Percentiles rank a stretch among this genome's conserved stretches.
phyloP scores from a whole-genome alignment of 2,113 vertebrate species.

The Vidua macroura region DNA sequence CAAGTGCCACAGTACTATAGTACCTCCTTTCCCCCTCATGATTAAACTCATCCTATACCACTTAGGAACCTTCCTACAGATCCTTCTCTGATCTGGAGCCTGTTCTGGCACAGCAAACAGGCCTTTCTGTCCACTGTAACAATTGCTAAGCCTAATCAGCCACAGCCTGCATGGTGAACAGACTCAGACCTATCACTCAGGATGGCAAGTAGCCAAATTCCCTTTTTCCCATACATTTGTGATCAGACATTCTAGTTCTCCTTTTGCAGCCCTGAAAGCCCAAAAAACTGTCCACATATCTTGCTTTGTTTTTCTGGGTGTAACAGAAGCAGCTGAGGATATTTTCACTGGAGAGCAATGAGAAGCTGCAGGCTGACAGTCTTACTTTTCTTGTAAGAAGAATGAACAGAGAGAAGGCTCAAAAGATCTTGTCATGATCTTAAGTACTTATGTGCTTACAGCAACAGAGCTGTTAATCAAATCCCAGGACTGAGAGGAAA shows the following conservation, averaged over 20 bases:
- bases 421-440: conserved; percentile 17
- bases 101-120: neutral
- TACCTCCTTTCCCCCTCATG: neutral
- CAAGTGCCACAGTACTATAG: accelerated
- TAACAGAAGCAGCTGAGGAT: neutral
- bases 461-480: conserved; percentile 8
- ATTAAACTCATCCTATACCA: neutral
- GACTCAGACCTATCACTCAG: neutral
- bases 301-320: neutral
- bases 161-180: neutral
- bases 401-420: neutral
- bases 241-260: neutral
- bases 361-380: conserved; percentile 1
- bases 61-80: neutral
- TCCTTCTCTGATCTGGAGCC: neutral
- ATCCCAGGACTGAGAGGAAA: neutral
- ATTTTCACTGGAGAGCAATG: neutral
- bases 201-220: neutral
- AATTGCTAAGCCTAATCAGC: neutral
- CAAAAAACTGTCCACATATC: neutral
- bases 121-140: neutral
- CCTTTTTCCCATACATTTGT: accelerated
- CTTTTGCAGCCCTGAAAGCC: neutral
- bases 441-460: neutral
- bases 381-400: neutral